Percentiles rank a stretch among this genome's conserved stretches.
These are phyloP conservation scores for Squalus acanthias DNA, from an alignment of 2,797 vertebrate species.

Conservation along the genomic window DNA sequence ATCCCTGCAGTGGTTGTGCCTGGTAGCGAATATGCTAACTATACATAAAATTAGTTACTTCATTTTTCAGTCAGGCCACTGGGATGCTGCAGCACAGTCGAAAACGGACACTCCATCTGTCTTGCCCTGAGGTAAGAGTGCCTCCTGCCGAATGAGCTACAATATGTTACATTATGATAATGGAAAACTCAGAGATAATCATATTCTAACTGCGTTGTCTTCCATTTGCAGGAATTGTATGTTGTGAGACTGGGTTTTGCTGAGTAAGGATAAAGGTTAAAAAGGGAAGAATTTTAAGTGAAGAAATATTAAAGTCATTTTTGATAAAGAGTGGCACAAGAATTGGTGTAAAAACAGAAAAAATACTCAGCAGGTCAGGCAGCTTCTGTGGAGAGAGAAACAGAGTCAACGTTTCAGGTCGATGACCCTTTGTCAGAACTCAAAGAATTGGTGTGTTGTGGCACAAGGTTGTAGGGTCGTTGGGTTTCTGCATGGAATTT, in stretches of 20 bases:
- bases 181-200: neutral
- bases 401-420: neutral
- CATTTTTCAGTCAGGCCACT: neutral
- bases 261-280: neutral
- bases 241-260: neutral
- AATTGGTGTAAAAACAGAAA: neutral
- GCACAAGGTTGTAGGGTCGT: neutral
- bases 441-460: neutral
- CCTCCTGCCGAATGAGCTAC: neutral
- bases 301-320: neutral
- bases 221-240: neutral
- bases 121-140: neutral
- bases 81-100: neutral
- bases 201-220: neutral
- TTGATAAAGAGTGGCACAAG: neutral
- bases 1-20: neutral
- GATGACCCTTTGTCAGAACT: neutral
- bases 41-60: neutral
- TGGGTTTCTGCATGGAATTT: neutral
- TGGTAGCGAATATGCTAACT: neutral
- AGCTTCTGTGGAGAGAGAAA: neutral
- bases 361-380: neutral
- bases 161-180: neutral
- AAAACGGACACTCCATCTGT: conserved; percentile 15
- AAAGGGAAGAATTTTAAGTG: neutral